These are phyloP conservation scores for Pavo muticus DNA, from an alignment of 2,113 vertebrate species.

Conservation along the genomic window DNA sequence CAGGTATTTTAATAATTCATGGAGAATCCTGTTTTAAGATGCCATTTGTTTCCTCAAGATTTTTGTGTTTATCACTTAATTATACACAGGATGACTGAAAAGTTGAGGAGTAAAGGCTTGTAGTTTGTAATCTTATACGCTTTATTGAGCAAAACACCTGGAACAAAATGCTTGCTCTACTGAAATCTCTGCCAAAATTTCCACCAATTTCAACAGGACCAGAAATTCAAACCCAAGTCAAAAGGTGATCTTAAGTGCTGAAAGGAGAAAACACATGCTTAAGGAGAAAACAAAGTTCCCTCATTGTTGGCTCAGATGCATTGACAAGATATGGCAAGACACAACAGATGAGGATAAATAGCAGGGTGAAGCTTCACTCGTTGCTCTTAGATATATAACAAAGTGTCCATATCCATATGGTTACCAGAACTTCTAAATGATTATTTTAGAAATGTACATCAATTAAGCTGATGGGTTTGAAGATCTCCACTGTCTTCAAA, in stretches of 20 bases:
- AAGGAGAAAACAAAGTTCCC: conserved; percentile 1
- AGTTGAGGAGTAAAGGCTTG: conserved; percentile 10
- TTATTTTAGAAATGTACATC: neutral
- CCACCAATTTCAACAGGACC: conserved; percentile 41
- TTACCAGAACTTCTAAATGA: neutral
- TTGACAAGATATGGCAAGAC: conserved; percentile 19
- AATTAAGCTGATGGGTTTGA: neutral
- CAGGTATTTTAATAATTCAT: conserved; percentile 42
- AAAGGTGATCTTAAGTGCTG: conserved; percentile 51
- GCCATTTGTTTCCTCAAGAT: conserved; percentile 27
- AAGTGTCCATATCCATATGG: neutral
- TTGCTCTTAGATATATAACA: neutral
- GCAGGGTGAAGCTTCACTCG: neutral
- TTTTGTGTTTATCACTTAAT: conserved; percentile 22
- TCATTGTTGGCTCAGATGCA: conserved; percentile 21
- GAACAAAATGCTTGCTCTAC: conserved; percentile 29
- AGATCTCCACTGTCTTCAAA: neutral
- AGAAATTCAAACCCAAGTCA: conserved; percentile 55
- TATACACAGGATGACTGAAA: conserved; percentile 38
- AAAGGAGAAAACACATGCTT: conserved; percentile 51
- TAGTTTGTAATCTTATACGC: conserved; percentile 48
- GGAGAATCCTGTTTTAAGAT: conserved; percentile 11
- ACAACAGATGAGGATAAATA: neutral
- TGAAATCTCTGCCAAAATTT: conserved; percentile 47
- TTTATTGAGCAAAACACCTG: conserved; percentile 55